These are phyloP conservation scores for Tachina fera DNA, from an alignment of 2,888 invertebrate genomes.

Conservation along the genomic window DNA sequence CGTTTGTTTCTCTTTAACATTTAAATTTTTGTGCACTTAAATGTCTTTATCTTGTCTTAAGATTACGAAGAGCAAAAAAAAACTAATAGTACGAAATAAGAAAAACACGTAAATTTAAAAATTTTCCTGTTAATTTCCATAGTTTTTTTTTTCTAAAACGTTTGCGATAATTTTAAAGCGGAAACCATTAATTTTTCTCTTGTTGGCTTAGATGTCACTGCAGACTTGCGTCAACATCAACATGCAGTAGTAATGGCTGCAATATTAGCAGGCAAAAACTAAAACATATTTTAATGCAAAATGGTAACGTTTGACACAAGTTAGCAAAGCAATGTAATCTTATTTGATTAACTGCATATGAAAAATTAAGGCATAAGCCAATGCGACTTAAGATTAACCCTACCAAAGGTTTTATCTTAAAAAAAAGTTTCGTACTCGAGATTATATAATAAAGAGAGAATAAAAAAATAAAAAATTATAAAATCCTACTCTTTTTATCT, in stretches of 20 bases:
- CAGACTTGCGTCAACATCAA: constrained; percentile 40
- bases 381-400: neutral
- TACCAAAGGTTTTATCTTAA: neutral
- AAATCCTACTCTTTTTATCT: too few relatives aligned
- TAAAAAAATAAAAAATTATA: too few relatives aligned
- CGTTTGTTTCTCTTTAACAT: constrained; percentile 1
- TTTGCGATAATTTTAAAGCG: constrained; percentile 59
- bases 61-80: constrained; percentile 18
- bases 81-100: neutral
- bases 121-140: constrained; percentile 58
- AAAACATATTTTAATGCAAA: constrained; percentile 58
- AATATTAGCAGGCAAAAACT: constrained; percentile 13
- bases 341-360: neutral
- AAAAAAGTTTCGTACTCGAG: too few relatives aligned
- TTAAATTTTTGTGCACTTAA: constrained; percentile 40
- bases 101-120: constrained; percentile 17
- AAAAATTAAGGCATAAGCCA: neutral
- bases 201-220: constrained; percentile 65
- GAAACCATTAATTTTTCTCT: constrained; percentile 68
- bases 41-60: constrained; percentile 63
- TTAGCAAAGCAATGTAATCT: constrained; percentile 42
- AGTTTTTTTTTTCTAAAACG: constrained; percentile 52
- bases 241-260: constrained; percentile 27
- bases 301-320: constrained; percentile 55
- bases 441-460: too few relatives aligned